Conservation (phyloP, 1,140 invertebrate species). For the Leptonema lineaticorne region DNA sequence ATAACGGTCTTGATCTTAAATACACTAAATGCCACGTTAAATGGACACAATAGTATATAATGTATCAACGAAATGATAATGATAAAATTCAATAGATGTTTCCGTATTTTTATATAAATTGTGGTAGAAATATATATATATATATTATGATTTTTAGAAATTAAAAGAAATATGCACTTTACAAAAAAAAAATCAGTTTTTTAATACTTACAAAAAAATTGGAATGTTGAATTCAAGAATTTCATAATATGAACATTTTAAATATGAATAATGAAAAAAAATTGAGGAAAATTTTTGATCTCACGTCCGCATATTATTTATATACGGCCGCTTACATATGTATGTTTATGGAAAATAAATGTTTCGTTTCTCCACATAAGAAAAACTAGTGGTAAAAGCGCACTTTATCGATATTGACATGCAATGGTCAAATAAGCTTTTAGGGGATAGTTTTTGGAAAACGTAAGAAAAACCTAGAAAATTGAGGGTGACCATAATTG, state of each 20-base stretch:
- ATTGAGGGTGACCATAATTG: not conserved
- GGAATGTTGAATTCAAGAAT: not conserved
- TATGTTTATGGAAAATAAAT: no score
- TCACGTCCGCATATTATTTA: conserved; percentile 14
- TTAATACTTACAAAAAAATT: not conserved
- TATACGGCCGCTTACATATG: no score
- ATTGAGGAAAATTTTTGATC: not conserved
- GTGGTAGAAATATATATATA: no score
- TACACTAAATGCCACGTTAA: conserved; percentile 21
- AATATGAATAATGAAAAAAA: not conserved
- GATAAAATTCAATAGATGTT: no score
- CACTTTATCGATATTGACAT: conserved; percentile 31
- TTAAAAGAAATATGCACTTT: no score
- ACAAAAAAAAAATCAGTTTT: no score
- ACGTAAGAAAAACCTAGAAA: no score
- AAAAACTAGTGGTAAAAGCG: not conserved
- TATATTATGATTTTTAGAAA: no score
- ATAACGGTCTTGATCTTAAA: conserved; percentile 16
- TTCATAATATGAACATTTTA: not conserved
- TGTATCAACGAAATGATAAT: conserved; percentile 4
- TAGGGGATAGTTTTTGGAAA: not conserved
- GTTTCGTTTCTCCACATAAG: no score
- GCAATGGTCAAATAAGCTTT: conserved; percentile 8
- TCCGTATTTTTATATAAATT: no score
- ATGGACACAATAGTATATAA: conserved; percentile 4